Conservation (phyloP, 2,113 vertebrate species). For the Calidris pugnax region DNA sequence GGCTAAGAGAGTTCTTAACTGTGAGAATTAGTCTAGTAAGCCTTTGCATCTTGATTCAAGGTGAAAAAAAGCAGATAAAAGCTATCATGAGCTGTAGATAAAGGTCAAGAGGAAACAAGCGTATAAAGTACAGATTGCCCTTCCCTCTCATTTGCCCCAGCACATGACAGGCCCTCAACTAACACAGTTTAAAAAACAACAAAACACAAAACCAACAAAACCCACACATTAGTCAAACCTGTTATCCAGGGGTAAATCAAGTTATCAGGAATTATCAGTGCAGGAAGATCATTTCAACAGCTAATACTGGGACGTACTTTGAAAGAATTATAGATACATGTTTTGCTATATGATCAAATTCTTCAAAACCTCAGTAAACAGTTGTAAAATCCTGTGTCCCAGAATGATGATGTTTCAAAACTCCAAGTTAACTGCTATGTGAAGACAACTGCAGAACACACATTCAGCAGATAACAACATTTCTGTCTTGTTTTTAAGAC, state of each 20-base stretch:
- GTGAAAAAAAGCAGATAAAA: not conserved
- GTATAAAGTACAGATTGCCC: not conserved
- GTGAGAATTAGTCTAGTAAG: not conserved
- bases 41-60: not conserved
- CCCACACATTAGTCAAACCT: not conserved
- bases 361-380: not conserved
- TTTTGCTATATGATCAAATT: not conserved
- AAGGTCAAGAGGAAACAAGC: not conserved
- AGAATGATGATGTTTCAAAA: not conserved
- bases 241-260: not conserved
- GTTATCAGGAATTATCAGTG: not conserved
- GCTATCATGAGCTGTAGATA: not conserved
- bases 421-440: not conserved
- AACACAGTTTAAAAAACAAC: not conserved
- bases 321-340: not conserved
- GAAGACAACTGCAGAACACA: not conserved
- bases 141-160: not conserved
- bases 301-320: not conserved
- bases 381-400: not conserved
- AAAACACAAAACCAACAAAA: not conserved
- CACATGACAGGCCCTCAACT: not conserved
- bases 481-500: too few species aligned
- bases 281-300: not conserved
- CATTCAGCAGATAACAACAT: not conserved
- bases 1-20: not conserved